A percentile compares a stretch with the other conserved stretches of the same genome.
Evolutionary conservation across 2,888 invertebrate genomes (phyloP).

Genomic region (Hyppa rectilinea): DNA sequence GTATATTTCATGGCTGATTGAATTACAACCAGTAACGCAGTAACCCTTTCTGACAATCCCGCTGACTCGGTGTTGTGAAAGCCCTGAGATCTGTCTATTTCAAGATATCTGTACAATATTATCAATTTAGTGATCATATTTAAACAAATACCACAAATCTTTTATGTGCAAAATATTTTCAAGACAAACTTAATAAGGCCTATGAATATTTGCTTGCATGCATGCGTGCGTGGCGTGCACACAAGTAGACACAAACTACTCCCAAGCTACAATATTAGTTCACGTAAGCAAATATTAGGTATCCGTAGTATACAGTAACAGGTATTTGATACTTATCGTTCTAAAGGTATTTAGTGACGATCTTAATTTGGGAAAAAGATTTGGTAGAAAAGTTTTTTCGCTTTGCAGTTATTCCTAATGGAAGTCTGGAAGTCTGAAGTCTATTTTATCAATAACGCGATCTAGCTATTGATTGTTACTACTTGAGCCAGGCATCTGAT

Average conservation of each 20-base stretch:
- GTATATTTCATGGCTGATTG: neutral
- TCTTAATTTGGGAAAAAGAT: neutral
- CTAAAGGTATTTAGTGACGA: neutral
- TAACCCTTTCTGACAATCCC: no score
- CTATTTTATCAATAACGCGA: neutral
- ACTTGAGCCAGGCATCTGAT: neutral
- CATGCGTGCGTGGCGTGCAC: neutral
- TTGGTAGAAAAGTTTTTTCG: no score
- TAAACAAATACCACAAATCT: neutral
- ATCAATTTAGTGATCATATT: neutral
- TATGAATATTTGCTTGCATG: neutral
- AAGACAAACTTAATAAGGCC: neutral
- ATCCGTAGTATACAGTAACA: neutral
- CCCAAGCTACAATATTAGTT: constrained; percentile 6
- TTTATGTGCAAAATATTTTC: neutral
- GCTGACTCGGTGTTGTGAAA: no score
- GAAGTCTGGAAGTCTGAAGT: neutral
- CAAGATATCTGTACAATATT: constrained; percentile 2
- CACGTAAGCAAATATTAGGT: constrained; percentile 17
- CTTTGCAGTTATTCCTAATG: neutral
- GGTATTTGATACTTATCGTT: neutral
- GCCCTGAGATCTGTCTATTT: neutral
- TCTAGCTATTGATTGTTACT: neutral
- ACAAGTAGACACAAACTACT: neutral
- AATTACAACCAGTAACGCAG: no score